Percentiles rank a stretch among this genome's conserved stretches.
These are phyloP conservation scores for Phanerotoma sp. DNA, from an alignment of 2,888 invertebrate genomes.

Conservation along the genomic window DNA sequence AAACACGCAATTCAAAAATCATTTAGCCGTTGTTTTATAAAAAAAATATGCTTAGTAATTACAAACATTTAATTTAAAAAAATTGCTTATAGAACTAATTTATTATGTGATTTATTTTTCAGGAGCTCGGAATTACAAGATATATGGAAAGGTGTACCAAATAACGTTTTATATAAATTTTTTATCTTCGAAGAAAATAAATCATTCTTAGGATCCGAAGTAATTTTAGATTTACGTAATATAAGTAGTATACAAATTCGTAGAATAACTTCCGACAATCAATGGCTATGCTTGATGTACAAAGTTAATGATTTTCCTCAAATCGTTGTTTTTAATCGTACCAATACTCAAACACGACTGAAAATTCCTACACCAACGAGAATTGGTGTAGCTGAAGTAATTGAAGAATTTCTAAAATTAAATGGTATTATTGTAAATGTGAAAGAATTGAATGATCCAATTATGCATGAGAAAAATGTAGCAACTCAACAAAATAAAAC, in stretches of 20 bases:
- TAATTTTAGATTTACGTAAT: conserved; percentile 67
- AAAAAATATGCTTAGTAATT: too few relatives aligned
- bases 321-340: conserved; percentile 60
- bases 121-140: conserved; percentile 57
- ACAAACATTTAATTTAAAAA: too few relatives aligned
- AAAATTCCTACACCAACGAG: conserved; percentile 57
- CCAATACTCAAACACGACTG: conserved; percentile 55
- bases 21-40: too few relatives aligned
- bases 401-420: conserved; percentile 60
- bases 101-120: conserved; percentile 26
- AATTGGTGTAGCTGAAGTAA: conserved; percentile 58
- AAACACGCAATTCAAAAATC: too few relatives aligned
- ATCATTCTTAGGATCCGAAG: conserved; percentile 66
- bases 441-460: conserved; percentile 30
- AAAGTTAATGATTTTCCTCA: conserved; percentile 61
- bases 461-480: conserved; percentile 37
- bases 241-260: conserved; percentile 63
- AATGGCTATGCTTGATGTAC: conserved; percentile 59
- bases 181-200: conserved; percentile 68
- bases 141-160: conserved; percentile 61
- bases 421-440: conserved; percentile 30
- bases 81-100: too few relatives aligned
- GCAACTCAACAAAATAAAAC: conserved; percentile 42
- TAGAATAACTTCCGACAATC: conserved; percentile 62
- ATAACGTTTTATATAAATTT: conserved; percentile 62